Evolutionary conservation across 1,140 invertebrate genomes (phyloP).

Genomic region (Trichonephila inaurata): DNA sequence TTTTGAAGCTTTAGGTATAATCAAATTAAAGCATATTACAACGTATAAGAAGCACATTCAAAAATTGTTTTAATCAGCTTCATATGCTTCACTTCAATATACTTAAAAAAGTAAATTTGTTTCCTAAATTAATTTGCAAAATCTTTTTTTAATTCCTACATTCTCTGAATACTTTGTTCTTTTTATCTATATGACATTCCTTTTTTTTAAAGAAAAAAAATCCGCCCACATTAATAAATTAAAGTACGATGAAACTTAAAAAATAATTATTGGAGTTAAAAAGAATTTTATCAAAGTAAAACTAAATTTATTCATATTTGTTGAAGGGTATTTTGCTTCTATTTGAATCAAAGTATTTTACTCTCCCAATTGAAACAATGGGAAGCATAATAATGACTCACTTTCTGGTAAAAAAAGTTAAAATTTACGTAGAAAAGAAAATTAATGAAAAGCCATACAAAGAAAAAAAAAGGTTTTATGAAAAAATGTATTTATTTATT

Average conservation of each 20-base stretch:
- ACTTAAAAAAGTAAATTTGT: background rate
- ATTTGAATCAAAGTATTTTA: no score
- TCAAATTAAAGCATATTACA: background rate
- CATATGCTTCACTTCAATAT: background rate
- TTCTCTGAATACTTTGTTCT: background rate
- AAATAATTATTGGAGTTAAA: background rate
- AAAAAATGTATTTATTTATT: no score
- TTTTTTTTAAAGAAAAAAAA: background rate
- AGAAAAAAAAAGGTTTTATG: no score
- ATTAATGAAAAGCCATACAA: no score
- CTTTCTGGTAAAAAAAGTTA: no score
- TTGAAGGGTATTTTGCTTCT: background rate
- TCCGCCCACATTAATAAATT: background rate
- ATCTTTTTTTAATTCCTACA: background rate
- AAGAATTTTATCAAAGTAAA: background rate
- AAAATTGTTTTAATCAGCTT: background rate
- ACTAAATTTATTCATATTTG: background rate
- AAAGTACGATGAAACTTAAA: background rate
- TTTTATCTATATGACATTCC: background rate
- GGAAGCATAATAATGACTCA: no score
- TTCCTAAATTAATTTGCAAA: background rate
- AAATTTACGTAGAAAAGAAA: no score
- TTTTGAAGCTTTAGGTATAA: background rate
- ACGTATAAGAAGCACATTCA: background rate
- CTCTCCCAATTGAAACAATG: no score